Conservation (phyloP, 1,140 invertebrate species). For the Riptortus pedestris region DNA sequence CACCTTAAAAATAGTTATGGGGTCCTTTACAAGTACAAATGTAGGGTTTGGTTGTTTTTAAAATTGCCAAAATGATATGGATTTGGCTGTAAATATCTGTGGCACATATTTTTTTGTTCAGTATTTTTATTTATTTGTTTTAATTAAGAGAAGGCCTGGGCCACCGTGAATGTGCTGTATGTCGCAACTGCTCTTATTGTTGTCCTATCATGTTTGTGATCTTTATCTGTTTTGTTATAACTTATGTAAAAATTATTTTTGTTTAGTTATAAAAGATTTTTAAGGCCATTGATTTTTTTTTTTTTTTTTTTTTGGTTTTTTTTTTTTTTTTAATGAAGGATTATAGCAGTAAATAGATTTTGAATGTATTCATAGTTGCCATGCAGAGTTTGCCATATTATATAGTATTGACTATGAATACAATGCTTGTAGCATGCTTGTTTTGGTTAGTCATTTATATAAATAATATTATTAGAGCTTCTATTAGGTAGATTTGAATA, state of each 20-base stretch:
- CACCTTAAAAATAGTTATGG: no score
- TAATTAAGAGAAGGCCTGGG: background rate
- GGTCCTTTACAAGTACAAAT: no score
- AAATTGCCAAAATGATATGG: background rate
- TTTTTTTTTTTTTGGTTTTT: no score
- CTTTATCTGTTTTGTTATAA: conserved; percentile 8
- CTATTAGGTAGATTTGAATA: conserved; percentile 2
- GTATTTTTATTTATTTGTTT: background rate
- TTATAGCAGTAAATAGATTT: conserved; percentile 20
- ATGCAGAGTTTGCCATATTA: conserved; percentile 14
- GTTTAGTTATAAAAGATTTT: background rate
- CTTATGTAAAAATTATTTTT: background rate
- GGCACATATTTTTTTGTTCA: background rate
- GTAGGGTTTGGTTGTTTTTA: no score
- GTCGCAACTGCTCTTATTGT: conserved; percentile 21
- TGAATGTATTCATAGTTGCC: conserved; percentile 26
- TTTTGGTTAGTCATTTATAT: background rate
- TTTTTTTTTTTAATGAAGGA: no score
- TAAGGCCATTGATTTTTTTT: conserved; percentile 3
- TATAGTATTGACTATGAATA: conserved; percentile 21
- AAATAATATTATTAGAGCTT: conserved; percentile 19
- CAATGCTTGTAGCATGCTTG: conserved; percentile 27
- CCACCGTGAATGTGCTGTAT: conserved; percentile 20
- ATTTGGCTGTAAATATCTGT: conserved; percentile 12
- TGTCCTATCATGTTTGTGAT: conserved; percentile 16